Conservation (phyloP, 2,797 vertebrate genomes). For the Sebastes glaucus region DNA sequence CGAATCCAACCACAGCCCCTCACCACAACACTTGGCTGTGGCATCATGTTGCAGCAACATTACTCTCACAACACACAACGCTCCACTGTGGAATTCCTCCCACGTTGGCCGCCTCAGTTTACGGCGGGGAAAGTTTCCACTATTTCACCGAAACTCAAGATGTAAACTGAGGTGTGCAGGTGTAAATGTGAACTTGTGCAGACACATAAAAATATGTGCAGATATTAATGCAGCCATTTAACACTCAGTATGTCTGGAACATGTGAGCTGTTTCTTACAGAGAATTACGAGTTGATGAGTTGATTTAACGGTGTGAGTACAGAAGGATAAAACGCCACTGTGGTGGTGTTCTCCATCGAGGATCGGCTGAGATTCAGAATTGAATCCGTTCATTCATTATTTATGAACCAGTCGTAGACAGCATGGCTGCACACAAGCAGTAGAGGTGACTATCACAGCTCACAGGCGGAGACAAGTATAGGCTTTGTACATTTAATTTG, state of each 20-base stretch:
- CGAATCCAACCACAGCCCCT: slow-evolving; percentile 26
- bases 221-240: background rate
- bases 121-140: background rate
- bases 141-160: background rate
- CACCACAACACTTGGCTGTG: slow-evolving; percentile 32
- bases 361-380: slow-evolving; percentile 40
- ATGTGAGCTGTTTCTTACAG: background rate
- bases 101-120: background rate
- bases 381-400: slow-evolving; percentile 45
- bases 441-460: background rate
- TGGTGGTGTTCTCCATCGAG: background rate
- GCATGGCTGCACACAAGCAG: slow-evolving; percentile 14
- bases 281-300: background rate
- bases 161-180: slow-evolving; percentile 5
- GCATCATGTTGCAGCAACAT: slow-evolving; percentile 33
- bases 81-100: slow-evolving; percentile 12
- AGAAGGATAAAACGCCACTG: background rate
- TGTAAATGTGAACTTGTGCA: background rate
- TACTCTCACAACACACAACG: slow-evolving; percentile 9
- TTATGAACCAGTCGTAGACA: slow-evolving; percentile 39
- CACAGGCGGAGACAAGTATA: background rate
- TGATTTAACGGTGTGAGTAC: background rate
- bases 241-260: background rate
- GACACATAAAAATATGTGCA: background rate
- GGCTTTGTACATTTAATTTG: background rate